Conservation (phyloP, 2,888 invertebrate genomes). For the Venustoraphidia nigricollis region DNA sequence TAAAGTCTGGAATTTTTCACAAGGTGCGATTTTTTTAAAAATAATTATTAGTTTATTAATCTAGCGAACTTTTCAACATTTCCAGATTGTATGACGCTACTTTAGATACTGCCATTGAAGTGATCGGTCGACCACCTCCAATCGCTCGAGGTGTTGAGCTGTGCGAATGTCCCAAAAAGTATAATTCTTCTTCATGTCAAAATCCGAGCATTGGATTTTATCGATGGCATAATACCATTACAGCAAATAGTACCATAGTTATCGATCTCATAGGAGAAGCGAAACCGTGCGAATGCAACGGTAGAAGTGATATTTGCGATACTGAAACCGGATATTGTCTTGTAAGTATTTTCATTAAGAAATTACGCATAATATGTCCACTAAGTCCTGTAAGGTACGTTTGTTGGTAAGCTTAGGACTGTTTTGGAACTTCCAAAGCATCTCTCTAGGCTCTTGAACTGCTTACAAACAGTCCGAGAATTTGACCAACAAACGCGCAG, state of each 20-base stretch:
- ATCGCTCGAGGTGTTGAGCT: slow-evolving; percentile 68
- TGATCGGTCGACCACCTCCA: slow-evolving; percentile 47
- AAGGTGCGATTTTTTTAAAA: neutral
- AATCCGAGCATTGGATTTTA: slow-evolving; percentile 71
- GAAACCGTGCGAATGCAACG: slow-evolving; percentile 67
- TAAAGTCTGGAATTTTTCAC: too few relatives aligned
- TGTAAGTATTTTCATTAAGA: slow-evolving; percentile 33
- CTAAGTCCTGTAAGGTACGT: too few relatives aligned
- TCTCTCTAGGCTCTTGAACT: too few relatives aligned
- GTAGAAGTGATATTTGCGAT: slow-evolving; percentile 61
- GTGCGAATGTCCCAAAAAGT: slow-evolving; percentile 68
- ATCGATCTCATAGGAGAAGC: slow-evolving; percentile 63
- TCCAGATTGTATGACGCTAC: slow-evolving; percentile 58
- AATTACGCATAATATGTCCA: too few relatives aligned
- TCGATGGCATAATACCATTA: slow-evolving; percentile 48
- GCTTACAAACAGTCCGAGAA: too few relatives aligned
- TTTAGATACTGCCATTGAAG: slow-evolving; percentile 64
- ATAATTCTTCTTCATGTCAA: slow-evolving; percentile 82
- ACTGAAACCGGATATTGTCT: slow-evolving; percentile 71
- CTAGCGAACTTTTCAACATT: slow-evolving; percentile 15
- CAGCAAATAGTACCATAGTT: slow-evolving; percentile 50
- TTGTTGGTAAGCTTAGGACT: too few relatives aligned
- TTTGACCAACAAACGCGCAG: too few relatives aligned
- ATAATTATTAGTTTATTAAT: neutral
- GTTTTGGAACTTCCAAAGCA: too few relatives aligned